Conservation (phyloP, 1,140 invertebrate species). For the Halictus rubicundus region DNA sequence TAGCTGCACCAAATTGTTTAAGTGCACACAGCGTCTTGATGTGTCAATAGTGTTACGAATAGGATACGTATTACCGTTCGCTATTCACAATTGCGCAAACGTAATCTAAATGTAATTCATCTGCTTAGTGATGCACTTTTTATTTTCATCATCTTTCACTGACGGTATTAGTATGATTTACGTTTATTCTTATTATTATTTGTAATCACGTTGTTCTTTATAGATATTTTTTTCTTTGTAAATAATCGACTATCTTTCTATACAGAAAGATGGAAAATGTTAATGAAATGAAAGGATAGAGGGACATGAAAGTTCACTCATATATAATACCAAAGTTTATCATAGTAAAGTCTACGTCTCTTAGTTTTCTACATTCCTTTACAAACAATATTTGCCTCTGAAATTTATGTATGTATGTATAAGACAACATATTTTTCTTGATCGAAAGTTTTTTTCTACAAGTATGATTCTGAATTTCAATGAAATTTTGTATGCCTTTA, state of each 20-base stretch:
- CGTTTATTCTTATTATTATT: constrained; percentile 51
- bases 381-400: constrained; percentile 29
- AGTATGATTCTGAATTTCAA: constrained; percentile 42
- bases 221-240: constrained; percentile 63
- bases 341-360: constrained; percentile 69
- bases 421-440: constrained; percentile 53
- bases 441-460: constrained; percentile 56
- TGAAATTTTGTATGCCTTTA: constrained; percentile 38
- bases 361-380: constrained; percentile 67
- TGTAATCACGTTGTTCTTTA: constrained; percentile 65
- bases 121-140: constrained; percentile 36
- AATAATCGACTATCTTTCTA: constrained; percentile 59
- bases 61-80: constrained; percentile 35
- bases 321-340: constrained; percentile 81
- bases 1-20: constrained; percentile 68
- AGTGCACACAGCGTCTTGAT: constrained; percentile 31
- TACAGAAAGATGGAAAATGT: constrained; percentile 38
- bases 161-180: constrained; percentile 63
- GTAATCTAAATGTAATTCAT: constrained; percentile 46
- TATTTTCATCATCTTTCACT: constrained; percentile 48
- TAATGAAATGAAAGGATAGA: constrained; percentile 48
- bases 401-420: constrained; percentile 24
- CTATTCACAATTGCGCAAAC: constrained; percentile 27
- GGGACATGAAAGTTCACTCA: constrained; percentile 66
- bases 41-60: constrained; percentile 30